These are phyloP conservation scores for Apamea anceps DNA, from an alignment of 2,888 invertebrate genomes.

Conservation along the genomic window DNA sequence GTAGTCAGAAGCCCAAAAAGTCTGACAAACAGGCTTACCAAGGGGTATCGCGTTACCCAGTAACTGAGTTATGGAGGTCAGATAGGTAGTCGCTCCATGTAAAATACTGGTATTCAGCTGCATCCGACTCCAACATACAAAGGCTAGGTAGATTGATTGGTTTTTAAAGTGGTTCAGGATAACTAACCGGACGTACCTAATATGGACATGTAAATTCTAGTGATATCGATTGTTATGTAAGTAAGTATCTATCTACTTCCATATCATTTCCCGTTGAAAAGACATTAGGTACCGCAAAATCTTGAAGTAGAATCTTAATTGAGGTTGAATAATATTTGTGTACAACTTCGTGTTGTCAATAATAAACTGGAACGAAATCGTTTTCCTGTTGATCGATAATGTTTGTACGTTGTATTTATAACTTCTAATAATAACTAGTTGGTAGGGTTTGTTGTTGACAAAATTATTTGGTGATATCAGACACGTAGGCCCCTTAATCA, in stretches of 20 bases:
- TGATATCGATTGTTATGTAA: neutral
- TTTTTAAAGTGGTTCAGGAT: neutral
- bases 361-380: conserved; percentile 31
- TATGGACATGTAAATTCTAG: neutral
- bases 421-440: conserved; percentile 30
- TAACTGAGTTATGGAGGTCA: neutral
- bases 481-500: neutral
- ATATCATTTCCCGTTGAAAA: neutral
- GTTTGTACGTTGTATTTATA: conserved; percentile 48
- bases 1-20: neutral
- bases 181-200: neutral
- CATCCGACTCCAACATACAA: neutral
- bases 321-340: conserved; percentile 49
- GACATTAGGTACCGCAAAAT: conserved; percentile 11
- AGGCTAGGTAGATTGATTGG: neutral
- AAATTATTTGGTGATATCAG: conserved; percentile 1
- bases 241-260: neutral
- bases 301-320: neutral
- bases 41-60: neutral
- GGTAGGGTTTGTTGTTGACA: conserved; percentile 3
- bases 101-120: neutral
- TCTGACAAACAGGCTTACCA: neutral
- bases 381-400: conserved; percentile 59
- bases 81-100: neutral
- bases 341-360: conserved; percentile 35